Percentiles rank a stretch among this genome's conserved stretches.
Evolutionary conservation across 2,888 invertebrate genomes (phyloP).

Genomic region (Patella depressa): DNA sequence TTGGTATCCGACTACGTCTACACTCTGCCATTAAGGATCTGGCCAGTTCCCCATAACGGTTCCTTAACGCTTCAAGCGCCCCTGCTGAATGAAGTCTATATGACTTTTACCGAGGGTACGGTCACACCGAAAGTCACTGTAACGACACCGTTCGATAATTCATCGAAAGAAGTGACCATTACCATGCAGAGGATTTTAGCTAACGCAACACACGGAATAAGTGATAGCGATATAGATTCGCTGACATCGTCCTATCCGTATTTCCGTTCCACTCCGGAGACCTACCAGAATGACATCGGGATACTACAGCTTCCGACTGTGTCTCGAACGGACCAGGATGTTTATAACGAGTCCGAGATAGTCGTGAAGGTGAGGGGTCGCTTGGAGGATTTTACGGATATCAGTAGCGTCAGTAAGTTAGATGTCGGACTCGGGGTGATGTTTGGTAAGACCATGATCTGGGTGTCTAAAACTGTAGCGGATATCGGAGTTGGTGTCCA

Average conservation of each 20-base stretch:
- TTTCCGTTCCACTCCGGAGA: slow-evolving; percentile 6
- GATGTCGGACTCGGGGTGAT: slow-evolving; percentile 22
- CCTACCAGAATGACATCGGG: slow-evolving; percentile 20
- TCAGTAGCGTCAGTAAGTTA: slow-evolving; percentile 15
- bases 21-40: not conserved
- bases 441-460: slow-evolving; percentile 19
- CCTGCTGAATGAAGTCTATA: not conserved
- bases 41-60: not conserved
- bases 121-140: slow-evolving; percentile 14
- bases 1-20: not conserved
- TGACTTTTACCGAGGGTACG: slow-evolving; percentile 15
- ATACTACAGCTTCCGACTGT: slow-evolving; percentile 6
- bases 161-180: slow-evolving; percentile 18
- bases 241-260: not conserved
- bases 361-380: not conserved
- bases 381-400: slow-evolving; percentile 19
- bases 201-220: slow-evolving; percentile 13
- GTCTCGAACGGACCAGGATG: not conserved
- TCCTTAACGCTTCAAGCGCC: not conserved
- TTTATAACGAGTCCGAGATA: not conserved
- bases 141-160: slow-evolving; percentile 13
- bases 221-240: not conserved
- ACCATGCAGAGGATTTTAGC: not conserved
- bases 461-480: slow-evolving; percentile 11
- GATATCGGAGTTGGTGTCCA: slow-evolving; percentile 11